A percentile compares a stretch with the other conserved stretches of the same genome.
Evolutionary conservation across 2,113 vertebrate species (phyloP).

Genomic region (Menidia beryllina): DNA sequence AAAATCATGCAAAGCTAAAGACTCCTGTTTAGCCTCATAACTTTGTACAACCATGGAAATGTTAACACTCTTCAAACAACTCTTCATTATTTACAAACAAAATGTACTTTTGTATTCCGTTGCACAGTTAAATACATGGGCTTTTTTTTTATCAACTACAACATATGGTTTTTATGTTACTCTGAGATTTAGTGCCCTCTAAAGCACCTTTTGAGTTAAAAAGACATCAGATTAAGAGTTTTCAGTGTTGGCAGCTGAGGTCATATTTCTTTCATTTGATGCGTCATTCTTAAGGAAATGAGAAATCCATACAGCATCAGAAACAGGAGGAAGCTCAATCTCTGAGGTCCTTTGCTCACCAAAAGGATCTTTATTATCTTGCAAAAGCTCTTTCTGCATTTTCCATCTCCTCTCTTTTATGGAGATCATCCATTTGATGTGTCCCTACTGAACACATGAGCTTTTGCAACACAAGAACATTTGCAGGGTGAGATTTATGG

Average conservation of each 20-base stretch:
- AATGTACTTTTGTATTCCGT: neutral
- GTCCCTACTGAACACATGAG: slow-evolving; percentile 55
- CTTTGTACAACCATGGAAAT: neutral
- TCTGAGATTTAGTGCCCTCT: slow-evolving; percentile 31
- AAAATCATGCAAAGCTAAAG: neutral
- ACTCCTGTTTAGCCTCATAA: neutral
- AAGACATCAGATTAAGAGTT: slow-evolving; percentile 30
- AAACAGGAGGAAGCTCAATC: slow-evolving; percentile 58
- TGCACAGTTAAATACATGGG: neutral
- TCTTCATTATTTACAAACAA: neutral
- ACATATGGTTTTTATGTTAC: neutral
- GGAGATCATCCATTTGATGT: slow-evolving; percentile 56
- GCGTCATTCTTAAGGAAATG: slow-evolving; percentile 64
- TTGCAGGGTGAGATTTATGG: slow-evolving; percentile 58
- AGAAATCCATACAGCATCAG: slow-evolving; percentile 75
- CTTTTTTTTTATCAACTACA: no score
- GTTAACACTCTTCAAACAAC: neutral
- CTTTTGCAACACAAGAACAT: slow-evolving; percentile 26
- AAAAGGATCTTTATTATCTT: slow-evolving; percentile 50
- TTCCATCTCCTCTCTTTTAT: slow-evolving; percentile 38
- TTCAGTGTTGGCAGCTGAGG: slow-evolving; percentile 29
- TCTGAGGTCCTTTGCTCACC: slow-evolving; percentile 22
- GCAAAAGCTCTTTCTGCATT: slow-evolving; percentile 58
- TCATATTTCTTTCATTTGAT: slow-evolving; percentile 57
- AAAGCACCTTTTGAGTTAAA: slow-evolving; percentile 24